Conservation (phyloP, 2,113 vertebrate species). For the Corythoichthys haematopterus region DNA sequence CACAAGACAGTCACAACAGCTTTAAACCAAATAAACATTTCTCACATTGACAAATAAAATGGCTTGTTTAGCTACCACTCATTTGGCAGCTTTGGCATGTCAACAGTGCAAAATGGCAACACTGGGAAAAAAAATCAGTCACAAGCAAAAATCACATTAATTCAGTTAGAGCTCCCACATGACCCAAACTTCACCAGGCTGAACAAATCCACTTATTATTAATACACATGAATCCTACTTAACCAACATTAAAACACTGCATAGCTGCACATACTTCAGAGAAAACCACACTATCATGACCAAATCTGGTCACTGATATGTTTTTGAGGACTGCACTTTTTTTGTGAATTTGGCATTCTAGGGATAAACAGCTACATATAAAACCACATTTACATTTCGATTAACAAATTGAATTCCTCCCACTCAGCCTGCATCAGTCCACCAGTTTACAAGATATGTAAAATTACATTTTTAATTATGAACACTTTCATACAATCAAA, state of each 20-base stretch:
- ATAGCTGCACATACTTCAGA: slow-evolving; percentile 6
- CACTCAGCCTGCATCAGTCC: slow-evolving; percentile 7
- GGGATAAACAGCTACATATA: slow-evolving; percentile 19
- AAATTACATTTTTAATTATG: neutral
- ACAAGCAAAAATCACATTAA: slow-evolving; percentile 29
- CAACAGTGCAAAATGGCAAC: slow-evolving; percentile 39
- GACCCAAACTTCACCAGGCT: neutral
- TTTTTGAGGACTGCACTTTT: slow-evolving; percentile 5
- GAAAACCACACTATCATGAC: neutral
- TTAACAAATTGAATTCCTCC: slow-evolving; percentile 12
- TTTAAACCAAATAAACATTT: slow-evolving; percentile 13
- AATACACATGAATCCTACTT: neutral
- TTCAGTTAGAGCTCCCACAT: slow-evolving; percentile 7
- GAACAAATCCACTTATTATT: slow-evolving; percentile 3
- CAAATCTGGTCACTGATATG: neutral
- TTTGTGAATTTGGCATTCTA: slow-evolving; percentile 38
- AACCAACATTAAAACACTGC: slow-evolving; percentile 24
- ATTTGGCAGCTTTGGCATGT: slow-evolving; percentile 19
- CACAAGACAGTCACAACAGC: neutral
- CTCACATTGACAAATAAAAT: slow-evolving; percentile 2
- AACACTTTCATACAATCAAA: slow-evolving; percentile 44
- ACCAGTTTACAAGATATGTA: neutral
- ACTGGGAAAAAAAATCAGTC: slow-evolving; percentile 22
- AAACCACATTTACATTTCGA: slow-evolving; percentile 22
- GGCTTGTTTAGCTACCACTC: slow-evolving; percentile 1